Evolutionary conservation across 2,113 vertebrate genomes (phyloP).

Genomic region (Cochlearius cochlearius): DNA sequence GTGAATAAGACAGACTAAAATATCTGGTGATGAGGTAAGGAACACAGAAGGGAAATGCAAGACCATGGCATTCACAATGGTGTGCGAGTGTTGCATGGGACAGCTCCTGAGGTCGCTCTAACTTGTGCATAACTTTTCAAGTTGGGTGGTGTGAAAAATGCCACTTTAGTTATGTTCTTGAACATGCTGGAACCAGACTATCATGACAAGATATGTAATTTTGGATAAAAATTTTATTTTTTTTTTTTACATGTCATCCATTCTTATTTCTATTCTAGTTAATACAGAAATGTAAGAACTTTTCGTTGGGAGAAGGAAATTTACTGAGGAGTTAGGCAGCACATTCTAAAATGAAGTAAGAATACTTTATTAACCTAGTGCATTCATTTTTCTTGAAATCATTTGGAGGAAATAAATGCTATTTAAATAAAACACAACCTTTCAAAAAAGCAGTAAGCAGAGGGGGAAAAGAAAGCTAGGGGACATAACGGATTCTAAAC

Average conservation of each 20-base stretch:
- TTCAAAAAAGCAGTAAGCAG: background rate
- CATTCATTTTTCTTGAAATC: background rate
- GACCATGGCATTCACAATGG: background rate
- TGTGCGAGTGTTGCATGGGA: background rate
- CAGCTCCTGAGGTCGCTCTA: background rate
- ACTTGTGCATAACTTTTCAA: background rate
- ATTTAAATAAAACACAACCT: background rate
- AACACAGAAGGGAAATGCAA: background rate
- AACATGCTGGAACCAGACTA: conserved; percentile 19
- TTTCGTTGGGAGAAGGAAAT: background rate
- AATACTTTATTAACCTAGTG: conserved; percentile 15
- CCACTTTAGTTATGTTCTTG: background rate
- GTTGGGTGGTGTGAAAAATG: background rate
- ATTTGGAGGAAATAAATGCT: background rate
- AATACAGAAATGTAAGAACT: conserved; percentile 25
- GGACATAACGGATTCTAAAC: background rate
- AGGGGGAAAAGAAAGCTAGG: background rate
- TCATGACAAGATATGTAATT: background rate
- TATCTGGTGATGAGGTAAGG: background rate
- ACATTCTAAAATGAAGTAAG: background rate
- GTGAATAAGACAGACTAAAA: background rate
- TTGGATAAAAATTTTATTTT: conserved; percentile 21
- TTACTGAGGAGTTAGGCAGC: background rate
- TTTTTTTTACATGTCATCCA: background rate
- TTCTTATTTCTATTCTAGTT: conserved; percentile 32